Evolutionary conservation across 1,140 invertebrate species (phyloP).

Genomic region (Ostrea denselamellosa): DNA sequence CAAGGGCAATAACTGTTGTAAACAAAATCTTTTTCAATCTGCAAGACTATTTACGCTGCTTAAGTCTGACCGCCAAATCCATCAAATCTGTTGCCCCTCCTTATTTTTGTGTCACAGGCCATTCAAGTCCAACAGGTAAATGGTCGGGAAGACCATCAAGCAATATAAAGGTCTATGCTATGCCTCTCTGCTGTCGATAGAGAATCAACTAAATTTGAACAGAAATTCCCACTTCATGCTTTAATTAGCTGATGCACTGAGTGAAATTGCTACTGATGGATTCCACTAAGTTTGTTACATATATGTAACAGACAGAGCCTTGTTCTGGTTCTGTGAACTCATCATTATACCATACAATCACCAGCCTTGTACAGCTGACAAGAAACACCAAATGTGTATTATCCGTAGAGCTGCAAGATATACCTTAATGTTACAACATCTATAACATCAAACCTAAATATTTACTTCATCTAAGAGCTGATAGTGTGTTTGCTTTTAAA

Average conservation of each 20-base stretch:
- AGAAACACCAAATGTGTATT: constrained; percentile 30
- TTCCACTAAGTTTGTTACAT: neutral
- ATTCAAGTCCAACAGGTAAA: no score
- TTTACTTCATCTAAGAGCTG: constrained; percentile 16
- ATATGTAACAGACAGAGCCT: neutral
- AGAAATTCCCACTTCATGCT: neutral
- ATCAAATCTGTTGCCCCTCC: no score
- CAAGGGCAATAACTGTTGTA: no score
- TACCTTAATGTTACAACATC: constrained; percentile 15
- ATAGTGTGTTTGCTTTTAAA: constrained; percentile 29
- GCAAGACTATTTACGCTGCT: no score
- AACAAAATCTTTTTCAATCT: no score
- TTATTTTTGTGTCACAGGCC: no score
- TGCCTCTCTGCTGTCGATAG: neutral
- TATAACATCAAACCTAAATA: constrained; percentile 11
- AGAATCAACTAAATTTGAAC: neutral
- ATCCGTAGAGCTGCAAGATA: neutral
- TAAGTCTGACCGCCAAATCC: no score
- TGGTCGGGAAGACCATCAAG: no score
- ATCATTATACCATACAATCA: neutral
- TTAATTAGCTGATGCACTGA: neutral
- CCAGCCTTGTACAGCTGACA: constrained; percentile 16
- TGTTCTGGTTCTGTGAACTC: neutral
- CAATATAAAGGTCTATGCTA: no score
- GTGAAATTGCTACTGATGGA: neutral